Percentiles rank a stretch among this genome's conserved stretches.
Evolutionary conservation across 2,113 vertebrate genomes (phyloP).

Genomic region (Tursiops truncatus): DNA sequence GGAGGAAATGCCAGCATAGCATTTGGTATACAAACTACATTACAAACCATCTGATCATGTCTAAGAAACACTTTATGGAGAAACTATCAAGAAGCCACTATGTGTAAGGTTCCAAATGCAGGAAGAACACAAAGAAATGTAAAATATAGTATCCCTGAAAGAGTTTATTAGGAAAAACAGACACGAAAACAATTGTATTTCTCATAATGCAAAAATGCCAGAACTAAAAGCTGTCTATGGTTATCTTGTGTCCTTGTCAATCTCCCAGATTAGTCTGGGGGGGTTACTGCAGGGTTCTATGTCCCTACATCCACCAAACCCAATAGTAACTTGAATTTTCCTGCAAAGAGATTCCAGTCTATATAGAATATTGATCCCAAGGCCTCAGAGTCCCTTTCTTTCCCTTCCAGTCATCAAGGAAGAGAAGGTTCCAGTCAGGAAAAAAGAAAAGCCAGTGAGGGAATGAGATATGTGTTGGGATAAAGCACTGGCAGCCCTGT

Average conservation of each 20-base stretch:
- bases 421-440: background rate
- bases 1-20: background rate
- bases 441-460: background rate
- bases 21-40: background rate
- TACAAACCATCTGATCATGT: background rate
- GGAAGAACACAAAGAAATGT: background rate
- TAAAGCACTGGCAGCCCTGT: background rate
- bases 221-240: background rate
- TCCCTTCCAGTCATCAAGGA: background rate
- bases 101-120: background rate
- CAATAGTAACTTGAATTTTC: slow-evolving; percentile 1
- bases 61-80: background rate
- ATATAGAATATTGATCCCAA: background rate
- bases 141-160: background rate
- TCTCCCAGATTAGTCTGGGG: background rate
- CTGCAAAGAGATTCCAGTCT: background rate
- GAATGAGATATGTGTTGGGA: background rate
- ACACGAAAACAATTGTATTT: background rate
- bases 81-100: background rate
- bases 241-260: background rate
- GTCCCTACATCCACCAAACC: background rate
- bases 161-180: background rate
- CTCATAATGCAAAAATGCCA: slow-evolving; percentile 1
- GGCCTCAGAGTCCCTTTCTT: background rate
- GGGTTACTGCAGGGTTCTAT: background rate